A percentile compares a stretch with the other conserved stretches of the same genome.
These are phyloP conservation scores for Sarcophaga caerulescens DNA, from an alignment of 2,888 invertebrate genomes.

Conservation along the genomic window DNA sequence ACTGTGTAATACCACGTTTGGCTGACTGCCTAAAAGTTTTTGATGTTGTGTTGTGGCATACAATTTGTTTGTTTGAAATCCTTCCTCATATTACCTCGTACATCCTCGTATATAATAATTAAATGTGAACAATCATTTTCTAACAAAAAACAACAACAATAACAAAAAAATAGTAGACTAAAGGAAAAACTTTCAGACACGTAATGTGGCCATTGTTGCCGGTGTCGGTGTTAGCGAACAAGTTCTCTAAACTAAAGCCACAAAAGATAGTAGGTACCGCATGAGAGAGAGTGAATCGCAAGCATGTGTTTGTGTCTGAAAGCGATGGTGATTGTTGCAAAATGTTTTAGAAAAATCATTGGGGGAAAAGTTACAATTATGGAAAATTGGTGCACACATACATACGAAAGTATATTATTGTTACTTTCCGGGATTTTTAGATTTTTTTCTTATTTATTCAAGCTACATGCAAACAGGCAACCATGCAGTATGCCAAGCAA, in stretches of 20 bases:
- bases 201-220: slow-evolving; percentile 54
- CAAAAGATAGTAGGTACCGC: not conserved
- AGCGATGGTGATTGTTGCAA: not conserved
- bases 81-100: slow-evolving; percentile 44
- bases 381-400: slow-evolving; percentile 44
- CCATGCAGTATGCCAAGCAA: not conserved
- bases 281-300: not conserved
- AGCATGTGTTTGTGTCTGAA: not conserved
- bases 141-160: not conserved
- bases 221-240: slow-evolving; percentile 49
- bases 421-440: slow-evolving; percentile 30
- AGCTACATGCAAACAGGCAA: slow-evolving; percentile 2
- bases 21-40: slow-evolving; percentile 52
- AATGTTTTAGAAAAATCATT: slow-evolving; percentile 28
- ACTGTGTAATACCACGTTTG: slow-evolving; percentile 21
- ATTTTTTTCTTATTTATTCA: slow-evolving; percentile 12
- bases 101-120: slow-evolving; percentile 63
- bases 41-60: slow-evolving; percentile 62
- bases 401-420: slow-evolving; percentile 41
- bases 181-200: slow-evolving; percentile 65
- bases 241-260: slow-evolving; percentile 36
- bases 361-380: slow-evolving; percentile 62
- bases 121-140: slow-evolving; percentile 66
- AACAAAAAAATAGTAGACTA: not conserved
- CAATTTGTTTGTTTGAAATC: slow-evolving; percentile 62